Evolutionary conservation across 2,888 invertebrate genomes (phyloP), one percentile per base, ranked within the genome.

Genomic region (Dilophus febrilis): DNA sequence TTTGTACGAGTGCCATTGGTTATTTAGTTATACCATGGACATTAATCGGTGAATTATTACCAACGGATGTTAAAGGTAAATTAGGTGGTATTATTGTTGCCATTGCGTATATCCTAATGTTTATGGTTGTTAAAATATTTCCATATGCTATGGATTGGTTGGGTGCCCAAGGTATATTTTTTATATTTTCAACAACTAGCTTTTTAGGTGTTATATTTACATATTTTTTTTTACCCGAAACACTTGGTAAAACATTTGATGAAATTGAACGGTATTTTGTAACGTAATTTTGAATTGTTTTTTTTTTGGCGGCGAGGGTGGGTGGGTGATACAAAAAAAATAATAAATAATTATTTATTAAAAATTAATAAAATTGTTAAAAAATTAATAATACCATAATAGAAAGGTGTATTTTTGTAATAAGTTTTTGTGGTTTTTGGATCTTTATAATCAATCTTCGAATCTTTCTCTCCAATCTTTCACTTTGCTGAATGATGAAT

Each of bases 11-110:
- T 46, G 63, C 68, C 1, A 46, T 71, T 8, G 72, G 72, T 1
- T 64, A 67, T 48, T 51, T 69, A 38, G 66, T 68, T 7, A 69
- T 72, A 40, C 72, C 72, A 2, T 73, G 73, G 73, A 67, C 71
- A 4, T 49, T 72, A 18, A 67, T 70, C 17, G 59, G 62, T 5
- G 49, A 51, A 45, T 37, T 50, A 13, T 40, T 48, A 29, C 47
- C 50, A 7, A 49, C 45, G 6, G 46, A 48, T 40, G 48, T 40
- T 26, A 57, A 68, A 38, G 72, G 68, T 2, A 59, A 63, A 38
- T 57, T 70, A 8, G 64, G 69, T 2, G 70, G 71, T 2, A 18
- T 67, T 3, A 53, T 71, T 48, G 54, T 71, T 12, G 63, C 69
- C 0, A 45, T 65, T n/a, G 67, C 68, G 2, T 71, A 72, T 46